Conservation (phyloP, 2,113 vertebrate species). For the Dryoscopus gambensis region DNA sequence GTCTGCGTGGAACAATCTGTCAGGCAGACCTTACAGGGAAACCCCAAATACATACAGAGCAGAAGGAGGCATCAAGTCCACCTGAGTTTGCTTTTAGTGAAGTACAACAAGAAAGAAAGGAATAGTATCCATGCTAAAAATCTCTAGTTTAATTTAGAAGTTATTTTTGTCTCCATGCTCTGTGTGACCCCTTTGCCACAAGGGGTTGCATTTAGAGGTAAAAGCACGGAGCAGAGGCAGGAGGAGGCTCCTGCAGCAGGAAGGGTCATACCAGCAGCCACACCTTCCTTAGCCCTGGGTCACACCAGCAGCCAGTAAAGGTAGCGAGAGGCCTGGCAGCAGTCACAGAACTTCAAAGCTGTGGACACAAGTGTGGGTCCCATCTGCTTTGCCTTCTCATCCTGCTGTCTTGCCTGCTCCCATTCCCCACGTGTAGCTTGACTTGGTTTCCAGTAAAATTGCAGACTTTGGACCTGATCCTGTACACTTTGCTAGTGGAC, state of each 20-base stretch:
- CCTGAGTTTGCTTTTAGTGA: not conserved
- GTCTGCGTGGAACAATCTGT: not conserved
- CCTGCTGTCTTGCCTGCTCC: not conserved
- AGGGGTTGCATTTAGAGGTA: not conserved
- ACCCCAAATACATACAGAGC: not conserved
- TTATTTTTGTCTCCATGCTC: not conserved
- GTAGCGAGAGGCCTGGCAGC: not conserved
- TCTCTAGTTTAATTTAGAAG: not conserved
- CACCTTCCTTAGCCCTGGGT: not conserved
- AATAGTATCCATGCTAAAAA: not conserved
- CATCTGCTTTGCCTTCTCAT: not conserved
- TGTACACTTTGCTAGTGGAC: not conserved
- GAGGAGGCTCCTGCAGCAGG: not conserved
- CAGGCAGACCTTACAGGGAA: not conserved
- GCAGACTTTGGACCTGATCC: not conserved
- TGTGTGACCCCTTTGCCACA: not conserved
- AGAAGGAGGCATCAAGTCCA: not conserved
- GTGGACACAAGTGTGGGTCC: not conserved
- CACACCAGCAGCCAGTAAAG: not conserved
- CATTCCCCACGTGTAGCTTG: not conserved
- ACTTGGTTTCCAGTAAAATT: not conserved
- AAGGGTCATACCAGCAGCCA: not conserved
- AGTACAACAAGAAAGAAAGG: not conserved
- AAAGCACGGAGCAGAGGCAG: not conserved
- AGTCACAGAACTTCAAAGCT: not conserved